Evolutionary conservation across 2,888 invertebrate genomes (phyloP).

Genomic region (Liodrosophila aerea): DNA sequence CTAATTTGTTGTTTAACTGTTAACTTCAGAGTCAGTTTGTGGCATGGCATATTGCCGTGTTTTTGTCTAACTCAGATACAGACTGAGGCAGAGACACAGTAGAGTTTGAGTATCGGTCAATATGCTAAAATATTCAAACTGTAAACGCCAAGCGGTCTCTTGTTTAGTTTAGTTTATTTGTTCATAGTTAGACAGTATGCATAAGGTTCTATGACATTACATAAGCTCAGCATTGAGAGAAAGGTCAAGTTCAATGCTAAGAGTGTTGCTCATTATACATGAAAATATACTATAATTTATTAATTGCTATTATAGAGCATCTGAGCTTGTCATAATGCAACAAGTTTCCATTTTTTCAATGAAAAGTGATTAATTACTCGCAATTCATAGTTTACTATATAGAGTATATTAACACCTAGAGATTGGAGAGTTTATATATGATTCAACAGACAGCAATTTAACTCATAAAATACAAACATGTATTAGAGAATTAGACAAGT

Average conservation of each 20-base stretch:
- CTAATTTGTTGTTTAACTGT: slow-evolving; percentile 57
- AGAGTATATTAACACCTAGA: no score
- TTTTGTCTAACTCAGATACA: slow-evolving; percentile 15
- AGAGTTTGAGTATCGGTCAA: slow-evolving; percentile 31
- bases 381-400: no score
- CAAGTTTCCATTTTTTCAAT: no score
- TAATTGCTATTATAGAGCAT: no score
- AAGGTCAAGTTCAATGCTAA: neutral
- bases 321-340: no score
- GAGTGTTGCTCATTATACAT: no score
- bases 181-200: slow-evolving; percentile 17
- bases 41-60: slow-evolving; percentile 6
- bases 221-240: slow-evolving; percentile 15
- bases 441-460: no score
- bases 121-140: slow-evolving; percentile 54
- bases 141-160: slow-evolving; percentile 32
- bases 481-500: no score
- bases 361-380: no score
- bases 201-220: slow-evolving; percentile 33
- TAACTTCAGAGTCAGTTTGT: slow-evolving; percentile 28
- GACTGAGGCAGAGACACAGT: slow-evolving; percentile 4
- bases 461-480: no score
- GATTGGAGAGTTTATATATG: no score
- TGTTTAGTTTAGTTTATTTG: slow-evolving; percentile 14
- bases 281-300: no score